Evolutionary conservation across 2,113 vertebrate genomes (phyloP).

Genomic region (Hippocampus guttulatus): DNA sequence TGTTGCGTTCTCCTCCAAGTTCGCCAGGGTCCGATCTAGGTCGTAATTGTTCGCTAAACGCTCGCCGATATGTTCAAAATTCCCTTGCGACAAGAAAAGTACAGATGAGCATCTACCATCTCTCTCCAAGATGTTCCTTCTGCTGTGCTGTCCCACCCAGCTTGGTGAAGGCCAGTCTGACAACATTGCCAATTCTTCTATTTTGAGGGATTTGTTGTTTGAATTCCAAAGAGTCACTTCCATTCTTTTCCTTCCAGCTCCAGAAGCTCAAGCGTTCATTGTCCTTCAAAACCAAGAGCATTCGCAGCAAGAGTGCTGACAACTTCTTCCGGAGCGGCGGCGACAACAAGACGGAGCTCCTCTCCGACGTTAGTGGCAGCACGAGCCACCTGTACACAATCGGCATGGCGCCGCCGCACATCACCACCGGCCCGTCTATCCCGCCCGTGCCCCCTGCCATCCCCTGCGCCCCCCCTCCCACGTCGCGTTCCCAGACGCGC

Average conservation of each 20-base stretch:
- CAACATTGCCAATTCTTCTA: background rate
- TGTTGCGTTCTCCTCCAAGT: too few relatives aligned
- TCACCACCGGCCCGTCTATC: constrained; percentile 43
- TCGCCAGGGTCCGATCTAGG: too few relatives aligned
- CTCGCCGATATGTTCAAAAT: too few relatives aligned
- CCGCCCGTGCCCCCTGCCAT: constrained; percentile 65
- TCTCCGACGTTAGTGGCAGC: constrained; percentile 80
- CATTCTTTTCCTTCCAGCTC: constrained; percentile 65
- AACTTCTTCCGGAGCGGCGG: constrained; percentile 90
- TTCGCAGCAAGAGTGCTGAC: constrained; percentile 96
- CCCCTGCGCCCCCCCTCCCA: constrained; percentile 70
- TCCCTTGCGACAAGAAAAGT: too few relatives aligned
- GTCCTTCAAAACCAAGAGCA: constrained; percentile 97
- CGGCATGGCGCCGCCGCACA: constrained; percentile 60
- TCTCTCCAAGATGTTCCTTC: too few relatives aligned
- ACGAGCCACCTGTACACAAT: constrained; percentile 76
- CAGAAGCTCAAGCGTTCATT: constrained; percentile 94
- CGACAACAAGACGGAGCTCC: constrained; percentile 81
- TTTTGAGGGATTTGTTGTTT: too few relatives aligned
- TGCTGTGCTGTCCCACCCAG: too few relatives aligned
- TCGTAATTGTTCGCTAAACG: too few relatives aligned
- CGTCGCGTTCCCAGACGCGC: constrained; percentile 77
- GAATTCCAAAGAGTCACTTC: background rate
- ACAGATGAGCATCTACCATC: too few relatives aligned
- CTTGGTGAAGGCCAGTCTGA: too few relatives aligned